These are phyloP conservation scores for Pseudopodoces humilis DNA, from an alignment of 2,113 vertebrate species.

Conservation along the genomic window DNA sequence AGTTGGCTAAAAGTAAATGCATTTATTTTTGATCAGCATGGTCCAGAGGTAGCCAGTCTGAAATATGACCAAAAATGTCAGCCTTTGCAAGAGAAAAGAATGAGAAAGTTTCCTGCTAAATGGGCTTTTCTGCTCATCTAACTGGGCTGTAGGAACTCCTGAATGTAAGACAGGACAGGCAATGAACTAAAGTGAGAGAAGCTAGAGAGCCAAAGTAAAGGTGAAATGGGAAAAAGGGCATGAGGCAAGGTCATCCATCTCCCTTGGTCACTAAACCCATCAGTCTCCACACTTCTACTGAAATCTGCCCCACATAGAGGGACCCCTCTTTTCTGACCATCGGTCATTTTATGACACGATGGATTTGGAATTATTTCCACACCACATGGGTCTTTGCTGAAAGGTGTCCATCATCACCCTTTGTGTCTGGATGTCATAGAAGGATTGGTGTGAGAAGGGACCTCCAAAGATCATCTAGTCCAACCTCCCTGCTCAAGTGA, in stretches of 20 bases:
- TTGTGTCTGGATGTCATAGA: background rate
- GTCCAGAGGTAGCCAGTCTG: background rate
- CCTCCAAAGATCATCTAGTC: background rate
- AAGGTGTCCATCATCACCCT: background rate
- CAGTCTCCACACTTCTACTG: background rate
- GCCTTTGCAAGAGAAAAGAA: background rate
- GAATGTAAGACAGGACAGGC: background rate
- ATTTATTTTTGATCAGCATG: background rate
- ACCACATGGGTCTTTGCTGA: background rate
- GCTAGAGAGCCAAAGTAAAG: background rate
- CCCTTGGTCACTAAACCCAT: background rate
- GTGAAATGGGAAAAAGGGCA: background rate
- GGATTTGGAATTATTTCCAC: background rate
- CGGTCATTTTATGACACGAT: background rate
- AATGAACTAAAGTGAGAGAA: background rate
- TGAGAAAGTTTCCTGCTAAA: background rate
- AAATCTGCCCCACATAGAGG: background rate
- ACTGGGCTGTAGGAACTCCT: background rate
- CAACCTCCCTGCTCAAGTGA: background rate
- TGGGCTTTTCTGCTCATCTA: background rate
- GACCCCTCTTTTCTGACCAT: background rate
- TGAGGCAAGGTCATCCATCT: background rate
- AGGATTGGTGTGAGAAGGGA: background rate
- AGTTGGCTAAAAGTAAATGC: background rate
- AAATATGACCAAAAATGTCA: background rate